phyloP scores from a whole-genome alignment of 2,888 invertebrate species.

The Dusona sp. region DNA sequence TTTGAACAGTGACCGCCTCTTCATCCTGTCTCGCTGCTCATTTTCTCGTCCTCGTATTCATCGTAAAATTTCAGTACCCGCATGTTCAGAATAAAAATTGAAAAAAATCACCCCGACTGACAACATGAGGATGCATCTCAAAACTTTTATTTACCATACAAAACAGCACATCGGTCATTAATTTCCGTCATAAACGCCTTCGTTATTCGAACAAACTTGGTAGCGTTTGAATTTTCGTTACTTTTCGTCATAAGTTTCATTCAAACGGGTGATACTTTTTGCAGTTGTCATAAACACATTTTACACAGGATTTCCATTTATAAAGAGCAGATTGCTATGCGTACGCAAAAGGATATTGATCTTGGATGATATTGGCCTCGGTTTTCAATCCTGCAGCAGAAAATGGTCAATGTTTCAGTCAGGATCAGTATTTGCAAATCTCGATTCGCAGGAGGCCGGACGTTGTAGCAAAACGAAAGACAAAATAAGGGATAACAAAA shows the following conservation, averaged over 20 bases:
- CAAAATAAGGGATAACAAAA: slow-evolving; percentile 63
- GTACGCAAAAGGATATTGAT: background rate
- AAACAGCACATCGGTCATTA: background rate
- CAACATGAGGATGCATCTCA: background rate
- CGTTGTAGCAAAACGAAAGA: slow-evolving; percentile 40
- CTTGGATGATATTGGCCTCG: slow-evolving; percentile 7
- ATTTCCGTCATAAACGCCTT: background rate
- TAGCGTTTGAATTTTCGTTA: background rate
- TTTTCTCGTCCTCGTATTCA: slow-evolving; percentile 35
- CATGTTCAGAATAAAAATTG: background rate
- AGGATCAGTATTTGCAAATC: slow-evolving; percentile 40
- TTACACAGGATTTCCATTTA: background rate
- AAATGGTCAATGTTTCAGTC: background rate
- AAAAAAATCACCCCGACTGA: background rate
- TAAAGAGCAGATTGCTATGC: background rate
- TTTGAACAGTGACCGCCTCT: slow-evolving; percentile 51
- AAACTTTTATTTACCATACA: background rate
- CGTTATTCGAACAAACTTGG: background rate
- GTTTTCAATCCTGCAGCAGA: background rate
- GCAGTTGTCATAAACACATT: background rate
- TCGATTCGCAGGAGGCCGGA: slow-evolving; percentile 44
- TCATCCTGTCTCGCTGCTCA: slow-evolving; percentile 18
- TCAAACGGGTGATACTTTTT: background rate
- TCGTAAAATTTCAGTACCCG: slow-evolving; percentile 20
- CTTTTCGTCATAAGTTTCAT: background rate